phyloP scores from a whole-genome alignment of 1,140 invertebrate genomes.

The Lithobius niger region DNA sequence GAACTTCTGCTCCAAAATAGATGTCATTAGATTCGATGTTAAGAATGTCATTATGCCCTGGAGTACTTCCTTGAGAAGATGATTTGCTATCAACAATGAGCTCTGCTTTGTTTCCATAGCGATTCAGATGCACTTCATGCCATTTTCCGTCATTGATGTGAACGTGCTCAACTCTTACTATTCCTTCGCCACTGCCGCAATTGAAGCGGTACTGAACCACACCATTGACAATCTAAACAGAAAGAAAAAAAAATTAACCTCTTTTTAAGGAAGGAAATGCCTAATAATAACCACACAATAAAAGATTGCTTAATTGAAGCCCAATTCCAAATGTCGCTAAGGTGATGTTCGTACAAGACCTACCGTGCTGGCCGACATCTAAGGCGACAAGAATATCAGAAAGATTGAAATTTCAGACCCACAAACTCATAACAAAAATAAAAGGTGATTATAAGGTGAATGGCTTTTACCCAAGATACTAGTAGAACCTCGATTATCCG shows the following conservation, averaged over 20 bases:
- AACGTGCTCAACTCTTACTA: conserved; percentile 55
- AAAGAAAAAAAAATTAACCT: conserved; percentile 15
- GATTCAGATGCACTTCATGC: conserved; percentile 71
- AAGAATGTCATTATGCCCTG: conserved; percentile 64
- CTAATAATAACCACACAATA: background rate
- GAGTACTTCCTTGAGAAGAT: conserved; percentile 60
- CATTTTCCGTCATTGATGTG: conserved; percentile 74
- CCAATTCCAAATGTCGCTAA: no score
- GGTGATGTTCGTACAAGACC: no score
- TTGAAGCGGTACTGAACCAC: conserved; percentile 77
- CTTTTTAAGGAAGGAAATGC: background rate
- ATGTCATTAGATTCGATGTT: conserved; percentile 74
- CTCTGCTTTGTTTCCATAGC: conserved; percentile 60
- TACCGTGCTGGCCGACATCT: no score
- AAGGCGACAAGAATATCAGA: no score
- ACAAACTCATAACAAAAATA: no score
- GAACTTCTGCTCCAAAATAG: conserved; percentile 70
- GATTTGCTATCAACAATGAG: conserved; percentile 64
- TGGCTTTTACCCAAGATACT: no score
- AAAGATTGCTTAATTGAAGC: no score
- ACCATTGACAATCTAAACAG: conserved; percentile 52
- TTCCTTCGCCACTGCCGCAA: conserved; percentile 78
- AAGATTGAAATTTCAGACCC: no score
- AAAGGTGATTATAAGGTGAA: no score
- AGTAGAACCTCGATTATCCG: no score